These are phyloP conservation scores for Portunus trituberculatus DNA, from an alignment of 1,140 invertebrate species.

Conservation along the genomic window DNA sequence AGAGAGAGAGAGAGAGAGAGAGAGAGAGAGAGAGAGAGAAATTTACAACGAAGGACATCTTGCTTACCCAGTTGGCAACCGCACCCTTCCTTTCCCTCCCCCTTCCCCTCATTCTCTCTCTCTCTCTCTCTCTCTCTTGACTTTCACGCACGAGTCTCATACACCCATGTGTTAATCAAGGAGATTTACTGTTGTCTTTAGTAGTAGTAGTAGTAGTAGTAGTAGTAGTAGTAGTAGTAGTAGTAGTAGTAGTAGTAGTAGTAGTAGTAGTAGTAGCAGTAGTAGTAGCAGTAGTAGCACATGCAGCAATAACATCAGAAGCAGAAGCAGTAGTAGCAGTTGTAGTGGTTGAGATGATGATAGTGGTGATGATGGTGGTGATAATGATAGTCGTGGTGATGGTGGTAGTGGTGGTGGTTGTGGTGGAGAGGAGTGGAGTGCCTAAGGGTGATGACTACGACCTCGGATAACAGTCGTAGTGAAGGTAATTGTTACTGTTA, in stretches of 20 bases:
- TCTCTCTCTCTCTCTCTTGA: background rate
- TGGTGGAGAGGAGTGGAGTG: background rate
- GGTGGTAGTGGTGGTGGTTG: background rate
- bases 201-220: background rate
- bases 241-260: background rate
- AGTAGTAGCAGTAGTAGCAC: background rate
- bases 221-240: background rate
- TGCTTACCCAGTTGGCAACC: conserved; percentile 27
- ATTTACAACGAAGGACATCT: background rate
- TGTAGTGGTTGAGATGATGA: too few relatives aligned
- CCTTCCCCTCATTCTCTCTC: background rate
- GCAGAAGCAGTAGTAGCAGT: background rate
- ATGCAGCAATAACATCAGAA: background rate
- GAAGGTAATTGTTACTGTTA: too few relatives aligned
- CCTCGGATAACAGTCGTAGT: too few relatives aligned
- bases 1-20: conserved; percentile 1
- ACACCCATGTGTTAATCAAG: too few relatives aligned
- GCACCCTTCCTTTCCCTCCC: background rate
- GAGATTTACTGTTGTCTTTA: background rate
- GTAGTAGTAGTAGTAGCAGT: background rate
- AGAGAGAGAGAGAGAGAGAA: conserved; percentile 7
- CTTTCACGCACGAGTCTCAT: too few relatives aligned
- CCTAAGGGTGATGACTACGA: too few relatives aligned
- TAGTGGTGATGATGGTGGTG: background rate
- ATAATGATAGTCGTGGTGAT: background rate